Percentiles rank a stretch among this genome's conserved stretches.
These are phyloP conservation scores for Aphelinus atriplicis DNA, from an alignment of 1,140 invertebrate species.

Conservation along the genomic window DNA sequence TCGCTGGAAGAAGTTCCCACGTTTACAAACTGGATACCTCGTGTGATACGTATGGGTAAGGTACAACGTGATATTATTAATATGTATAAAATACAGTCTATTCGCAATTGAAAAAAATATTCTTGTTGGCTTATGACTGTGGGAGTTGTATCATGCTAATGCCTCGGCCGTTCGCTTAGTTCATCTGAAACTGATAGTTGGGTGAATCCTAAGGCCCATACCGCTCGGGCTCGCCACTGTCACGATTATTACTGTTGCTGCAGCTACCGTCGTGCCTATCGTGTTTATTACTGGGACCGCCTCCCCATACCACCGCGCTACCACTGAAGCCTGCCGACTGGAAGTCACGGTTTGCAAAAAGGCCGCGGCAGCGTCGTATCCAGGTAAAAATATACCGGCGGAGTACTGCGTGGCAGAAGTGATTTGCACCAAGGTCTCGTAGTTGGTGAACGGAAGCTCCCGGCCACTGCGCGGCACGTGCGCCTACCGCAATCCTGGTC, in stretches of 20 bases:
- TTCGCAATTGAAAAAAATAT: no score
- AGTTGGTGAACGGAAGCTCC: conserved; percentile 39
- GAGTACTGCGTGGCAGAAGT: neutral
- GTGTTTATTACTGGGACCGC: neutral
- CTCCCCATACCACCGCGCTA: neutral
- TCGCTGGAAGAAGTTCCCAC: no score
- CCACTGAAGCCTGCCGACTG: neutral
- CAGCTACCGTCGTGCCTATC: neutral
- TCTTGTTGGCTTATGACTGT: no score
- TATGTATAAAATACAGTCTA: no score
- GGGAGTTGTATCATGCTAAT: no score
- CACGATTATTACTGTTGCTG: neutral
- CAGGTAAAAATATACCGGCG: neutral
- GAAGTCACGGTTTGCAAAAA: neutral
- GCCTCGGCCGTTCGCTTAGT: no score
- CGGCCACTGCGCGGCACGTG: conserved; percentile 31
- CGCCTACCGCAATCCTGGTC: conserved; percentile 17
- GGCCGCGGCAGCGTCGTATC: neutral
- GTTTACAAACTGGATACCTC: no score
- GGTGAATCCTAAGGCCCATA: neutral
- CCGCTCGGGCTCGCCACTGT: neutral
- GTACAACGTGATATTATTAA: no score
- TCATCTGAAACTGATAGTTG: no score
- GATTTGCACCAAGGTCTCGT: conserved; percentile 34
- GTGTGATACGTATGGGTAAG: no score